Percentiles rank a stretch among this genome's conserved stretches.
phyloP scores from a whole-genome alignment of 2,113 vertebrate genomes.

The Vulpes vulpes region DNA sequence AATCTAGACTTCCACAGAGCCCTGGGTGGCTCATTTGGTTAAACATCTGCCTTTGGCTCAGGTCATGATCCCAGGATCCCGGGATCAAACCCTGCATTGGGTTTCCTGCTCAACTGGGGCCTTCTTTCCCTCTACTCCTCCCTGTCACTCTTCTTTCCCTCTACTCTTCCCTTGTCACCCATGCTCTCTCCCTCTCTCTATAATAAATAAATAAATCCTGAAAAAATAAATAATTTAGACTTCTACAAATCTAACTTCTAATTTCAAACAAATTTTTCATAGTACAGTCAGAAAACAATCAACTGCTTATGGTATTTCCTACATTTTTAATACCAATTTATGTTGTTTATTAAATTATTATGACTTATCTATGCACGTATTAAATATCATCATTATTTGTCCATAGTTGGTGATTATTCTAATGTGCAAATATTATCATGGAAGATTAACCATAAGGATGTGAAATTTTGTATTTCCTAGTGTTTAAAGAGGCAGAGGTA shows the following conservation, averaged over 20 bases:
- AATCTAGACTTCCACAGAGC: conserved; percentile 8
- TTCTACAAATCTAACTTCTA: conserved; percentile 8
- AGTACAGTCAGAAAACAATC: not conserved
- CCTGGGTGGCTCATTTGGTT: no score
- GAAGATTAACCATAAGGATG: conserved; percentile 47
- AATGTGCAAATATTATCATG: conserved; percentile 7
- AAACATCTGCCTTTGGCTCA: no score
- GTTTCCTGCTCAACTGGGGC: no score
- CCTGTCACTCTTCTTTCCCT: no score
- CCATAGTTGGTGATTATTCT: conserved; percentile 30
- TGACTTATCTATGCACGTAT: not conserved
- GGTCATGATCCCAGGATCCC: no score
- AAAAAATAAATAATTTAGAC: not conserved
- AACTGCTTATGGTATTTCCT: not conserved
- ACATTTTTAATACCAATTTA: not conserved
- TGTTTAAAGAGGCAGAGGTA: conserved; percentile 59
- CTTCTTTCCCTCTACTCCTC: no score
- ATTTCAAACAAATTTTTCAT: conserved; percentile 50
- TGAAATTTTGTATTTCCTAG: not conserved
- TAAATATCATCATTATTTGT: conserved; percentile 16
- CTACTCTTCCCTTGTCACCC: no score
- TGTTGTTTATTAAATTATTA: not conserved
- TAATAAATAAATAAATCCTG: no score
- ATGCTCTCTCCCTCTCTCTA: no score
- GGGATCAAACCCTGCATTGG: no score